A percentile compares a stretch with the other conserved stretches of the same genome.
Conservation (phyloP, 2,113 vertebrate genomes). For the Oryzias curvinotus region DNA sequence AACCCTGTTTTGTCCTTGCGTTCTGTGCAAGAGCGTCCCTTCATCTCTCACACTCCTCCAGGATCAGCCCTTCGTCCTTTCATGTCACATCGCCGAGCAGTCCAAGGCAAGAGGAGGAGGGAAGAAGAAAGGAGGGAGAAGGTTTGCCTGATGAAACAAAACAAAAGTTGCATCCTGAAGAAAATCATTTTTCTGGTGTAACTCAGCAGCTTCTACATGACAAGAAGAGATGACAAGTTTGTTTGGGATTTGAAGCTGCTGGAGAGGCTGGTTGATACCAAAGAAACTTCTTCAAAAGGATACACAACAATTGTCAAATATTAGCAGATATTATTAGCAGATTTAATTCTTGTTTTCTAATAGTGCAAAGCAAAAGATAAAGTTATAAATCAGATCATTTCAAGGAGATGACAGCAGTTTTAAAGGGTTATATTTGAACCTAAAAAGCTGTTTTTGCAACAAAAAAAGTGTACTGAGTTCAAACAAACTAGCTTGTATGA, state of each 20-base stretch:
- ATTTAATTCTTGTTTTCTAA: constrained; percentile 17
- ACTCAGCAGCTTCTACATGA: constrained; percentile 45
- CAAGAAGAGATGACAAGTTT: constrained; percentile 24
- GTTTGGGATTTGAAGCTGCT: constrained; percentile 39
- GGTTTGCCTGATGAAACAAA: constrained; percentile 37
- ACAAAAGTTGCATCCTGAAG: constrained; percentile 28
- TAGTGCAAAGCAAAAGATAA: background rate
- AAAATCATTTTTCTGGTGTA: constrained; percentile 43
- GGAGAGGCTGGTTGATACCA: constrained; percentile 35
- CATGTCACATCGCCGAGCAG: constrained; percentile 54
- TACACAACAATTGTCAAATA: constrained; percentile 9
- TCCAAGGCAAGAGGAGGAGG: constrained; percentile 35
- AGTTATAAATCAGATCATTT: constrained; percentile 4
- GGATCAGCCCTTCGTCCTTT: constrained; percentile 41
- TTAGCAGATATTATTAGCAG: fast-evolving
- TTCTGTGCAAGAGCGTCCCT: constrained; percentile 25
- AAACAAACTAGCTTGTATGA: background rate
- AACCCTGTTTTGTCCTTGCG: constrained; percentile 17
- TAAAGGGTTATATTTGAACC: background rate
- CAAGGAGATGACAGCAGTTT: constrained; percentile 3
- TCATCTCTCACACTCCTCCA: constrained; percentile 4
- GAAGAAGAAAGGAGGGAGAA: constrained; percentile 33
- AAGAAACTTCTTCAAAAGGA: constrained; percentile 29
- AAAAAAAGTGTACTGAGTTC: background rate
- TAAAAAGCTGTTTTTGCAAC: constrained; percentile 11